These are phyloP conservation scores for Mesodorylaimus sp. DNA, from an alignment of 2,888 invertebrate species.

Conservation along the genomic window DNA sequence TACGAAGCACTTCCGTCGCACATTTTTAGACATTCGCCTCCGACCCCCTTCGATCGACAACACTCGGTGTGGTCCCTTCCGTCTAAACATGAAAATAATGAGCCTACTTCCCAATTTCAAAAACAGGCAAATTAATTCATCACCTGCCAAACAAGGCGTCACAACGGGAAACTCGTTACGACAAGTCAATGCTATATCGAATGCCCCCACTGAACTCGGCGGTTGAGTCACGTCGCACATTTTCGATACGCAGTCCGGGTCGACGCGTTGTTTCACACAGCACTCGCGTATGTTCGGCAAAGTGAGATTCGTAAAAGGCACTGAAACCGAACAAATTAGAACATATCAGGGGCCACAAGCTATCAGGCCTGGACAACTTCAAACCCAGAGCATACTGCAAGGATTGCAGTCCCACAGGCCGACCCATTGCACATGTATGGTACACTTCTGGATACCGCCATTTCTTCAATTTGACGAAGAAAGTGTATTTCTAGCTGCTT, in stretches of 20 bases:
- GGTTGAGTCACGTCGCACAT: conserved; percentile 16
- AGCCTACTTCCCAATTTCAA: too few relatives aligned
- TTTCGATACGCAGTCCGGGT: conserved; percentile 15
- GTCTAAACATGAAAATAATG: too few relatives aligned
- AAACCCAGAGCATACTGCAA: too few relatives aligned
- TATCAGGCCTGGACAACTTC: not conserved
- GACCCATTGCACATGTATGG: too few relatives aligned
- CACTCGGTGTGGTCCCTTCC: conserved; percentile 60
- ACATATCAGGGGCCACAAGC: not conserved
- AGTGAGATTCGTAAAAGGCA: not conserved
- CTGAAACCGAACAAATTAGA: not conserved
- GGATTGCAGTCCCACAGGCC: too few relatives aligned
- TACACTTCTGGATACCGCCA: too few relatives aligned
- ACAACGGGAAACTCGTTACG: conserved; percentile 18
- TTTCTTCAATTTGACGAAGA: too few relatives aligned
- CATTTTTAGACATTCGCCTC: conserved; percentile 60
- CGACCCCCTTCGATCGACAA: conserved; percentile 59
- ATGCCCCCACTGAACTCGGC: conserved; percentile 15
- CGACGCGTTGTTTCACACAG: conserved; percentile 15
- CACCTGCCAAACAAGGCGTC: conserved; percentile 11
- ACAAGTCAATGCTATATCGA: conserved; percentile 19
- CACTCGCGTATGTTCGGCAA: conserved; percentile 15
- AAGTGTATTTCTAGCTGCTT: too few relatives aligned
- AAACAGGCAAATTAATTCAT: too few relatives aligned
- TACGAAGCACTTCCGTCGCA: conserved; percentile 56